Evolutionary conservation across 2,113 vertebrate species (phyloP).

Genomic region (Triplophysa siluroides): DNA sequence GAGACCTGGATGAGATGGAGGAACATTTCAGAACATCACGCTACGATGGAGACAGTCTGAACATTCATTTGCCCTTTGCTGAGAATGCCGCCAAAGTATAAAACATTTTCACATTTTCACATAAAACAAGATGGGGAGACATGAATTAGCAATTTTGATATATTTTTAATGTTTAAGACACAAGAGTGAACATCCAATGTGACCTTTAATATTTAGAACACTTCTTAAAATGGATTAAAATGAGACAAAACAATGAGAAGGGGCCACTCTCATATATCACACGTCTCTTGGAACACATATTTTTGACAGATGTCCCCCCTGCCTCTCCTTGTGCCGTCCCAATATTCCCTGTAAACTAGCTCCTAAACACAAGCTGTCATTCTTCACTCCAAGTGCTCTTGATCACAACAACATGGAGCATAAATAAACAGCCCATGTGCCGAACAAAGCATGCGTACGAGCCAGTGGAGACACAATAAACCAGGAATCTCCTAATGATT

Average conservation of each 20-base stretch:
- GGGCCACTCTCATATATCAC: no score
- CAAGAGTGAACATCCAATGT: neutral
- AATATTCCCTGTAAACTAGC: no score
- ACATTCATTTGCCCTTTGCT: neutral
- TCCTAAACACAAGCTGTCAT: neutral
- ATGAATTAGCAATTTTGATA: no score
- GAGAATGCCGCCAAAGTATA: neutral
- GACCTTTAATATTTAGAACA: no score
- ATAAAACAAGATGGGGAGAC: neutral
- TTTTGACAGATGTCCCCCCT: neutral
- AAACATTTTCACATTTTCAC: no score
- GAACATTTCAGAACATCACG: neutral
- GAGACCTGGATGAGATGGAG: neutral
- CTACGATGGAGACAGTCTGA: neutral
- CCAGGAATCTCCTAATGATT: neutral
- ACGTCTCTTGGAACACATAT: neutral
- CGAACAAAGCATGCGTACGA: conserved; percentile 8
- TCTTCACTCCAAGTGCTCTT: conserved; percentile 2
- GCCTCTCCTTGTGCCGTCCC: neutral
- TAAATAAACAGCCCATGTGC: conserved; percentile 9
- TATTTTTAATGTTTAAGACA: no score
- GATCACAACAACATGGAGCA: conserved; percentile 17
- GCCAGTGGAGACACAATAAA: neutral
- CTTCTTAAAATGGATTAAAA: neutral
- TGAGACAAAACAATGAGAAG: neutral